These are phyloP conservation scores for Sebastolobus alascanus DNA, from an alignment of 2,797 vertebrate genomes.

Conservation along the genomic window DNA sequence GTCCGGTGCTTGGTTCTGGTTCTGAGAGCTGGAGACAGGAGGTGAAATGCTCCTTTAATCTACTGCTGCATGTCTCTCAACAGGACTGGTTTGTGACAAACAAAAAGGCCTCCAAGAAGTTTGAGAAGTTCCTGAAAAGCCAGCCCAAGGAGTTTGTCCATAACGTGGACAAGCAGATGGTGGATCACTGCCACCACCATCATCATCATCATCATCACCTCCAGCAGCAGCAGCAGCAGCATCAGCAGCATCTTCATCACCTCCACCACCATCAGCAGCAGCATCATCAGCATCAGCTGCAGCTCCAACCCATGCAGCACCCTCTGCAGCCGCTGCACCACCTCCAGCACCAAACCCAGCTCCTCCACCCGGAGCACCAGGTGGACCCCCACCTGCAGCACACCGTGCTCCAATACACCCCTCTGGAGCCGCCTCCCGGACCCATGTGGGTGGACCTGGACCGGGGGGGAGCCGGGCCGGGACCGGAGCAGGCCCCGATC, in stretches of 20 bases:
- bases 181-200: constrained; percentile 63
- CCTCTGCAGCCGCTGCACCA: constrained; percentile 71
- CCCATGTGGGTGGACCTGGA: constrained; percentile 72
- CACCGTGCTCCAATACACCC: constrained; percentile 69
- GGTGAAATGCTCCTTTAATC: too few relatives aligned
- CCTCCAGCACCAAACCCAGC: constrained; percentile 66
- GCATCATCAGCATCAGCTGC: constrained; percentile 22
- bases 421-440: constrained; percentile 53
- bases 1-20: too few relatives aligned
- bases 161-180: constrained; percentile 75
- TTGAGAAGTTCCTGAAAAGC: constrained; percentile 90
- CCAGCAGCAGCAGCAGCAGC: constrained; percentile 22
- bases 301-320: constrained; percentile 66
- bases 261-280: constrained; percentile 36
- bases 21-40: too few relatives aligned
- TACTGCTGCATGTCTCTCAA: constrained; percentile 16
- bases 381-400: constrained; percentile 53
- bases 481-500: constrained; percentile 47
- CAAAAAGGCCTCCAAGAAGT: constrained; percentile 90
- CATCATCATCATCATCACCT: constrained; percentile 34
- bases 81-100: constrained; percentile 96
- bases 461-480: constrained; percentile 9
- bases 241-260: not conserved
- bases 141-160: constrained; percentile 83
- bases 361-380: constrained; percentile 63